Percentiles rank a stretch among this genome's conserved stretches.
phyloP scores from a whole-genome alignment of 2,797 vertebrate species.

The Myotis daubentonii region DNA sequence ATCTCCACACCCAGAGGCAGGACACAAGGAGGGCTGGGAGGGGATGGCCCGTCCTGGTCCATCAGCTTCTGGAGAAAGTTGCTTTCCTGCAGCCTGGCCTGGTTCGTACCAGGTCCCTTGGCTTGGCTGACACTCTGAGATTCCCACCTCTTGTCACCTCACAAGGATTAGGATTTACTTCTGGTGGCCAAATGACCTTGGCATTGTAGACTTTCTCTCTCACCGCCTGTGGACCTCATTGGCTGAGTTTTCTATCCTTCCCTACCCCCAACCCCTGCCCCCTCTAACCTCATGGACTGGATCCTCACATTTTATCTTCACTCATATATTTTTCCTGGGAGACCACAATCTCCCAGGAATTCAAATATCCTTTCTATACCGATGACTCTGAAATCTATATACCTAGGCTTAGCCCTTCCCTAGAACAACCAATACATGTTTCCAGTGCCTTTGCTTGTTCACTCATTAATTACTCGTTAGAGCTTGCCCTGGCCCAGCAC shows the following conservation, averaged over 20 bases:
- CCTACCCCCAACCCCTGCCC: neutral
- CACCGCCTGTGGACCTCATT: neutral
- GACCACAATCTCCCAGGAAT: neutral
- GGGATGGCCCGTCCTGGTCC: neutral
- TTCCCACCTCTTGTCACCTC: neutral
- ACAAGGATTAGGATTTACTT: neutral
- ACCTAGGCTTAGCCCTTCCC: neutral
- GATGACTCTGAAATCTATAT: neutral
- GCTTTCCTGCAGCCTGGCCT: neutral
- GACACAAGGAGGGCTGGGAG: neutral
- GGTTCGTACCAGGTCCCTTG: neutral
- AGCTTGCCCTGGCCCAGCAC: neutral
- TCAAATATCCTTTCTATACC: neutral
- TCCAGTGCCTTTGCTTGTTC: neutral
- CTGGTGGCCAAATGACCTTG: neutral
- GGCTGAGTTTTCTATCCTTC: neutral
- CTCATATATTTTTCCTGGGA: neutral
- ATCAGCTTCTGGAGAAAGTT: neutral
- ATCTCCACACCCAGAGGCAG: neutral
- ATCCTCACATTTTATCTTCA: neutral
- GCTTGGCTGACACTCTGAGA: neutral
- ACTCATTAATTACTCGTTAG: neutral
- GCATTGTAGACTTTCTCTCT: neutral
- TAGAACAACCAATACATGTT: neutral
- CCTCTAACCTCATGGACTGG: neutral